These are phyloP conservation scores for Cryptotermes secundus DNA, from an alignment of 1,140 invertebrate genomes.

Conservation along the genomic window DNA sequence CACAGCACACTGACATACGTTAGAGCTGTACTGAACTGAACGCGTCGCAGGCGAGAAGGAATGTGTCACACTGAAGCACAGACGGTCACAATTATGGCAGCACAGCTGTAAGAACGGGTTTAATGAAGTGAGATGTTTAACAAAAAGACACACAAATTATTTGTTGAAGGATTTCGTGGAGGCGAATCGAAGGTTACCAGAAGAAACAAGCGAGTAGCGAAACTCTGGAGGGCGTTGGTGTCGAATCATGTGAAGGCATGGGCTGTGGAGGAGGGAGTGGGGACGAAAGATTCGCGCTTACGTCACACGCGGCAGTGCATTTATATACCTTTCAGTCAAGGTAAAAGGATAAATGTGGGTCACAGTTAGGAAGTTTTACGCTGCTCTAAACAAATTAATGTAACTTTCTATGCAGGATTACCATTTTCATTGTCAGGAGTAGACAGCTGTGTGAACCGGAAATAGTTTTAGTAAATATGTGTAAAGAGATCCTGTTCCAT, in stretches of 20 bases:
- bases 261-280: not conserved
- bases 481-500: too few species aligned
- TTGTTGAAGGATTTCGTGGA: not conserved
- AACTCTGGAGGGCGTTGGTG: not conserved
- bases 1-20: not conserved
- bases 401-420: not conserved
- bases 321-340: not conserved
- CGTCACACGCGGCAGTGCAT: not conserved
- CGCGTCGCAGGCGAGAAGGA: not conserved
- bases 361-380: not conserved
- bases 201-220: not conserved
- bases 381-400: not conserved
- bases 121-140: not conserved
- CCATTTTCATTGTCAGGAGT: not conserved
- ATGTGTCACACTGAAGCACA: not conserved
- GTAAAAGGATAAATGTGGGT: conserved; percentile 1
- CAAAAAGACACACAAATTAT: not conserved
- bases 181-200: not conserved
- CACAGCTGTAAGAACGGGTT: not conserved
- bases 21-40: not conserved
- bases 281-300: not conserved
- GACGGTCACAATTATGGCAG: not conserved
- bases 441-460: too few species aligned
- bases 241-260: not conserved
- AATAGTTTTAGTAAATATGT: too few species aligned